A percentile compares a stretch with the other conserved stretches of the same genome.
These are phyloP conservation scores for Trachythela sp. DNA, from an alignment of 64 coral and sea anemone species.

Conservation along the genomic window DNA sequence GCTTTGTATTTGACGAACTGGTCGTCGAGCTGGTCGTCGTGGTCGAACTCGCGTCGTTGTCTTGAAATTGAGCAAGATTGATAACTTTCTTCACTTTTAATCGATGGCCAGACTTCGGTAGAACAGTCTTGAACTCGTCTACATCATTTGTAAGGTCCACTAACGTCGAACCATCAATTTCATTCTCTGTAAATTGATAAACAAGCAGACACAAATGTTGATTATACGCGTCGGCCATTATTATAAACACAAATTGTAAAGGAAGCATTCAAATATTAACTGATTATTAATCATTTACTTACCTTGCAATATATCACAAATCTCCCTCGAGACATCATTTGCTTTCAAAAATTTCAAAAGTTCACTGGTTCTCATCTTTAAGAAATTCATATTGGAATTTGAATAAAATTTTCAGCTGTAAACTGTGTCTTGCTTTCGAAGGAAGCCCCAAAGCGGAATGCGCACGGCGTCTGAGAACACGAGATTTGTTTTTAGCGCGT, in stretches of 20 bases:
- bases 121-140: neutral
- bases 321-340: neutral
- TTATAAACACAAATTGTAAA: neutral
- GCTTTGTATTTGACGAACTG: neutral
- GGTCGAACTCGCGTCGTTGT: neutral
- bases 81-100: neutral
- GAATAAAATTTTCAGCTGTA: neutral
- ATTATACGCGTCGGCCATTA: neutral
- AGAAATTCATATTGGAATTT: neutral
- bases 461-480: neutral
- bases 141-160: neutral
- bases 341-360: neutral
- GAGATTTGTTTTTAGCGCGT: neutral
- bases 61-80: neutral
- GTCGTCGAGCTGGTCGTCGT: neutral
- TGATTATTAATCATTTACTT: neutral
- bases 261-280: neutral
- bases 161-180: neutral
- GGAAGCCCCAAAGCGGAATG: neutral
- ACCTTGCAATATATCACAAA: conserved; percentile 14
- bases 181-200: neutral
- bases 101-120: neutral
- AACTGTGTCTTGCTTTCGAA: neutral
- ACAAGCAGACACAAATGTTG: neutral
- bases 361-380: neutral